Percentiles rank a stretch among this genome's conserved stretches.
phyloP scores from a whole-genome alignment of 2,113 vertebrate genomes.

The Lichenostomus cassidix region DNA sequence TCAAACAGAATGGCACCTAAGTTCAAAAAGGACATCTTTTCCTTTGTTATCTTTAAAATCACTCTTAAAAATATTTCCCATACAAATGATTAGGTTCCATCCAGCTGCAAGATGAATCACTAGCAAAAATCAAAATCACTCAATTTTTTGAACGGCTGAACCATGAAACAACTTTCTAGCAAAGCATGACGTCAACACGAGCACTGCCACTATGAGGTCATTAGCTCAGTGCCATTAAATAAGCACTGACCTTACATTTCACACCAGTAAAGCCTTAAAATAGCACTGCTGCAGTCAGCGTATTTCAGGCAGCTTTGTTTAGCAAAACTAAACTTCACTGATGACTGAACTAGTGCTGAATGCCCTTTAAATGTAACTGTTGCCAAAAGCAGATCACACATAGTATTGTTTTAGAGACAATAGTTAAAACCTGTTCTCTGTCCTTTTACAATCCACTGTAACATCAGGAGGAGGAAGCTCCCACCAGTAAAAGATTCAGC shows the following conservation, averaged over 20 bases:
- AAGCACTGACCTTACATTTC: slow-evolving; percentile 8
- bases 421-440: neutral
- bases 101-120: neutral
- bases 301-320: slow-evolving; percentile 31
- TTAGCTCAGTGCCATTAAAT: neutral
- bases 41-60: neutral
- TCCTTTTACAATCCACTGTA: neutral
- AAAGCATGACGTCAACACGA: neutral
- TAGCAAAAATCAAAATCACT: neutral
- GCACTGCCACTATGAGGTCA: neutral
- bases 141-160: neutral
- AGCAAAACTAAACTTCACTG: slow-evolving; percentile 23
- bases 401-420: neutral
- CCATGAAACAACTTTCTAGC: neutral
- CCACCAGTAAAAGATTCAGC: neutral
- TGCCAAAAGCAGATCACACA: neutral
- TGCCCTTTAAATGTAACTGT: slow-evolving; percentile 11
- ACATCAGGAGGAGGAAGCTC: neutral
- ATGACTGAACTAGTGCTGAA: slow-evolving; percentile 5
- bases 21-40: neutral
- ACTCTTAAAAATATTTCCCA: neutral
- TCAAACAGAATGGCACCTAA: neutral
- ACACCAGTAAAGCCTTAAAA: slow-evolving; percentile 10
- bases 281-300: neutral
- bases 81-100: neutral